Base-by-base conservation (phyloP, 2,797 vertebrate genomes). In the Spheniscus humboldti region DNA sequence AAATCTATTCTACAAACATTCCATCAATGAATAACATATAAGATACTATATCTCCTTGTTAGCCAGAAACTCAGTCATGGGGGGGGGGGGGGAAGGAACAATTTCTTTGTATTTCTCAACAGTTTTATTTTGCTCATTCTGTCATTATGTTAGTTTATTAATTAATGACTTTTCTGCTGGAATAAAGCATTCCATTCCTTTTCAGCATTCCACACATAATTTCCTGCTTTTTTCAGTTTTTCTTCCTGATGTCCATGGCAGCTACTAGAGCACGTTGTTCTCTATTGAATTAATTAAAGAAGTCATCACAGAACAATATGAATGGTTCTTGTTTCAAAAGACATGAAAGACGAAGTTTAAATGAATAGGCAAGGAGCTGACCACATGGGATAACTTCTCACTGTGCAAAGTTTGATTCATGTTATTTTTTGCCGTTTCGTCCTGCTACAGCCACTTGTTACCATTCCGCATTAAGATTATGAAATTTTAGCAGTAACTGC, bases 41-140 rank as follows among this genome's bases (percentile, higher is more conserved):
- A 53, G 15, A 77, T 1, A 63, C 6, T 35, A 0, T 45, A 48
- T 27, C 19, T 66, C 15, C 6, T 48, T 17, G 0, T 20, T 50
- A 85, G 7, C 7, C 22, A 72, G 28, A 92, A 86, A 75, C 11
- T 60, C 4, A 48, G 7, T 45, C 15, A 8, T 13, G 3, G 37
- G 37, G 37, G 37, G 37, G 37, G 37, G 37, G 37, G 37, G 37
- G 37, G 10, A 39, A 22, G 4, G 24, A 71, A 55, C 2, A 60
- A 33, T 66, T 47, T 39, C 1, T 43, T 66, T 69, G 7, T 43
- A 41, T 83, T 74, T 6, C 18, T 67, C 28, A 67, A 33, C 6
- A 27, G 11, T 41, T 74, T 55, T 67, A 35, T 75, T 87, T 86
- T 75, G 5, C 18, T 77, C 3, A 30, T 71, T 85, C 18, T 78